Percentiles rank a stretch among this genome's conserved stretches.
Conservation (phyloP, 37 sponge, comb jelly and placozoan genomes). For the Axinella damicornis region DNA sequence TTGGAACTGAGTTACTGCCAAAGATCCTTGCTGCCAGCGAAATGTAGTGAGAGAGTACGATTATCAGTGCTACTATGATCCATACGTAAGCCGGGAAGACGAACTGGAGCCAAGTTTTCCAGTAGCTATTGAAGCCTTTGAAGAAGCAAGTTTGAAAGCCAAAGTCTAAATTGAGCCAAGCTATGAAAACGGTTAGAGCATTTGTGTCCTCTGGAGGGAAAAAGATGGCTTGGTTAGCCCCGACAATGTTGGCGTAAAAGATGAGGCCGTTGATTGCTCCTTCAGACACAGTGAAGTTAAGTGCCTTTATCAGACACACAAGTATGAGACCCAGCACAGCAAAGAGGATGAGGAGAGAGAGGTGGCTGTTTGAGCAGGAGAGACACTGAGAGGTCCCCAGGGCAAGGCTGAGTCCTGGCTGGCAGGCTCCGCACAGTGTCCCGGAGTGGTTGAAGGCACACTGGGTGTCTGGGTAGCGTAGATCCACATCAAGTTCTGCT, state of each 20-base stretch:
- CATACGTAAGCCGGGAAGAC: slow-evolving; percentile 20
- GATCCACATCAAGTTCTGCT: not conserved
- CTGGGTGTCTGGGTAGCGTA: not conserved
- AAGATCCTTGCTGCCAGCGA: not conserved
- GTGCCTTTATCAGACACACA: not conserved
- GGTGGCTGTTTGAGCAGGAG: slow-evolving; percentile 36
- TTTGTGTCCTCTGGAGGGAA: not conserved
- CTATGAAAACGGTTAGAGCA: slow-evolving; percentile 8
- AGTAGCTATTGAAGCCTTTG: slow-evolving; percentile 21
- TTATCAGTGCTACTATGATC: not conserved
- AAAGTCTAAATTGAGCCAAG: slow-evolving; percentile 55
- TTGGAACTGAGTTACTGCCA: slow-evolving; percentile 11
- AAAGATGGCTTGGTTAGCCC: not conserved
- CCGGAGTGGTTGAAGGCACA: slow-evolving; percentile 3
- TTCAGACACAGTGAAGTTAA: not conserved
- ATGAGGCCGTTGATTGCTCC: slow-evolving; percentile 5
- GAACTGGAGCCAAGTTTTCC: slow-evolving; percentile 53
- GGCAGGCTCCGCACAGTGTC: slow-evolving; percentile 1
- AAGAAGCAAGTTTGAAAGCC: slow-evolving; percentile 44
- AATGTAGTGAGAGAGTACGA: not conserved
- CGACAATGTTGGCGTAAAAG: slow-evolving; percentile 13
- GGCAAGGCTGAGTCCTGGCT: slow-evolving; percentile 16
- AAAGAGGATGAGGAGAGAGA: not conserved
- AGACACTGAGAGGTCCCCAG: slow-evolving; percentile 19
- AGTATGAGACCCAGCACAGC: not conserved